Conservation (phyloP, 2,797 vertebrate genomes). For the Tapirus indicus region DNA sequence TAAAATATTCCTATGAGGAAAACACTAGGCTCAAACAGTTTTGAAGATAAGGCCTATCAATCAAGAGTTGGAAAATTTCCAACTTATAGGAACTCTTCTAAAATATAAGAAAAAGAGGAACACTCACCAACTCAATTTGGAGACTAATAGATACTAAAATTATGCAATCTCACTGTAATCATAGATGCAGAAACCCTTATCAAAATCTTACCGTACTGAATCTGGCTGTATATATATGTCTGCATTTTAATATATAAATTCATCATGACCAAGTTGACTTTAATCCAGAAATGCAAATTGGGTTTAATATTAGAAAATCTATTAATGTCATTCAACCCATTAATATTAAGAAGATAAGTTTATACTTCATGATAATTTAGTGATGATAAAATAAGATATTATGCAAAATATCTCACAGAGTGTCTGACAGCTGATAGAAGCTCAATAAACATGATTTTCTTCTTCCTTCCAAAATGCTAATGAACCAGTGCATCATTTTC, state of each 20-base stretch:
- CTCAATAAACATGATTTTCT: conserved; percentile 13
- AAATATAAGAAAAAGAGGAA: neutral
- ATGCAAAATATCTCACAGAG: conserved; percentile 47
- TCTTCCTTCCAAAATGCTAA: conserved; percentile 62
- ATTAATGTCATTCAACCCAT: neutral
- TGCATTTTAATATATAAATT: conserved; percentile 20
- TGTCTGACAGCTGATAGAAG: conserved; percentile 16
- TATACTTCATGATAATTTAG: conserved; percentile 36
- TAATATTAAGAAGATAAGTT: conserved; percentile 68
- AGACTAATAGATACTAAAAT: neutral
- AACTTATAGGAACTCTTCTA: neutral
- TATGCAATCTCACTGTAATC: neutral
- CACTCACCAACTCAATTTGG: neutral
- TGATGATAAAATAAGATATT: conserved; percentile 2
- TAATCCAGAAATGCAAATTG: neutral
- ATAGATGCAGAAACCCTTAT: neutral
- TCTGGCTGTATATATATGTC: neutral
- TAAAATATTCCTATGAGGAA: neutral
- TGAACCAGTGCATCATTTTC: neutral
- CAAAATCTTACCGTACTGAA: neutral
- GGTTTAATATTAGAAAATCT: conserved; percentile 30
- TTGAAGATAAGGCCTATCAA: neutral
- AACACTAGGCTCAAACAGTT: neutral
- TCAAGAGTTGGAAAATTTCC: neutral
- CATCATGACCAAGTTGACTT: conserved; percentile 7